phyloP scores from a whole-genome alignment of 2,797 vertebrate genomes.

The Molossus alvarezi region DNA sequence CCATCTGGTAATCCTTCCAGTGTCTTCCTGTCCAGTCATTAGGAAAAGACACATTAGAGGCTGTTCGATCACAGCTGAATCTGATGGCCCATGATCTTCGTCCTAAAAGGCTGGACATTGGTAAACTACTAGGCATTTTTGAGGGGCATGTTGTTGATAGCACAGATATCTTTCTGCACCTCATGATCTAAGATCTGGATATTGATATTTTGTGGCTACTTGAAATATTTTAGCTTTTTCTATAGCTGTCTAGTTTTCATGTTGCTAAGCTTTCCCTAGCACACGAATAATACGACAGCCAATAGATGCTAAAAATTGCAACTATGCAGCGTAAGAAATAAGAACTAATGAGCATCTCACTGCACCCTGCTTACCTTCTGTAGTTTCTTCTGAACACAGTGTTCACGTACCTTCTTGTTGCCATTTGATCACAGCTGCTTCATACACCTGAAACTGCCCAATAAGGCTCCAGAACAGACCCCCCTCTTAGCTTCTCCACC shows the following conservation, averaged over 20 bases:
- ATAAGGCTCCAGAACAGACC: neutral
- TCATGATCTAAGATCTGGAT: neutral
- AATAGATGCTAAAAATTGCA: neutral
- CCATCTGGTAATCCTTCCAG: slow-evolving; percentile 56
- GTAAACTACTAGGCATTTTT: neutral
- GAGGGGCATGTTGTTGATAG: neutral
- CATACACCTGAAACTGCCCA: neutral
- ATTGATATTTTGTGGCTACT: neutral
- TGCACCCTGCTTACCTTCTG: neutral
- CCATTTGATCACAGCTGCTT: slow-evolving; percentile 25
- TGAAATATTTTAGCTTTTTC: slow-evolving; percentile 13
- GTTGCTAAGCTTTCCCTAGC: neutral
- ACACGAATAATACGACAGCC: neutral
- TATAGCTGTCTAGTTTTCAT: neutral
- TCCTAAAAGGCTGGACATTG: neutral
- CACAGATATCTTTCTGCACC: neutral
- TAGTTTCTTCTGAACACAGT: neutral
- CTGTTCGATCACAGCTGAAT: neutral
- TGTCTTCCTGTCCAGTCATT: neutral
- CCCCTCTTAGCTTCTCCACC: slow-evolving; percentile 9
- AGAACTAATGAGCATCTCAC: neutral
- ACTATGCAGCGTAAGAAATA: neutral
- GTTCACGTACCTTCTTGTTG: neutral
- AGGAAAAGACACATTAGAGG: slow-evolving; percentile 13
- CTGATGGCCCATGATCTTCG: neutral